Base-by-base conservation (phyloP, 2,113 vertebrate species). In the Colaptes auratus region DNA sequence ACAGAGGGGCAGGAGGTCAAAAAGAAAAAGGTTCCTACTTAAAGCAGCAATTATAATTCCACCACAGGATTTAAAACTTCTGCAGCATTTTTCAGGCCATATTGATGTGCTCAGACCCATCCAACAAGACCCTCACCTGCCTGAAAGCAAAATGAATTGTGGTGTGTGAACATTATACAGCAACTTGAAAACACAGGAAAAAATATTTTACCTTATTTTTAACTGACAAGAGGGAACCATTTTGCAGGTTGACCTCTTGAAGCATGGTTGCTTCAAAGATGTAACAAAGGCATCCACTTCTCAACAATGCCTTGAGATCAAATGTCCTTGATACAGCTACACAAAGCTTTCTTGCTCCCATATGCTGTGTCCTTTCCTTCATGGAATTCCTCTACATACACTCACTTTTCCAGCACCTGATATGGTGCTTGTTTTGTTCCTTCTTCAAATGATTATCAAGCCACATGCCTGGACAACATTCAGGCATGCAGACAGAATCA, bases 1-100 rank as follows among this genome's bases (percentile, higher is more conserved):
- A 82, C 64, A 78, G 55, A 84, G 39, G 9, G 71, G 91, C 95
- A 78, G 48, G 88, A 86, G 94, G 52, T 44, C 21, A 94, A 92
- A 74, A 7, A 76, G 55, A 72, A 87, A 78, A 73, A 79, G 20
- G 30, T 85, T 87, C 78, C 80, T 55, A 21, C 69, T 90, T 76
- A 59, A 61, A 39, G 50, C 67, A 65, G 52, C 14, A 39, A 89
- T 81, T 77, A 74, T 16, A 25, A 55, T 82, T 92, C 81, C 59
- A 84, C 33, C 1, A 1, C 2, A 7, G 39, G 24, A 82, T 50
- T 89, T 73, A 15, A 73, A 82, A 70, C 27, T 28, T 23, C 30
- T 48, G 9, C 50, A 48, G 56, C 35, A 52, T 24, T 31, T 64
- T 72, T 74, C 70, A 76, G 58, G 27, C 31, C 42, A 24, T 0